These are phyloP conservation scores for Ochropleura plecta DNA, from an alignment of 2,888 invertebrate species.

Conservation along the genomic window DNA sequence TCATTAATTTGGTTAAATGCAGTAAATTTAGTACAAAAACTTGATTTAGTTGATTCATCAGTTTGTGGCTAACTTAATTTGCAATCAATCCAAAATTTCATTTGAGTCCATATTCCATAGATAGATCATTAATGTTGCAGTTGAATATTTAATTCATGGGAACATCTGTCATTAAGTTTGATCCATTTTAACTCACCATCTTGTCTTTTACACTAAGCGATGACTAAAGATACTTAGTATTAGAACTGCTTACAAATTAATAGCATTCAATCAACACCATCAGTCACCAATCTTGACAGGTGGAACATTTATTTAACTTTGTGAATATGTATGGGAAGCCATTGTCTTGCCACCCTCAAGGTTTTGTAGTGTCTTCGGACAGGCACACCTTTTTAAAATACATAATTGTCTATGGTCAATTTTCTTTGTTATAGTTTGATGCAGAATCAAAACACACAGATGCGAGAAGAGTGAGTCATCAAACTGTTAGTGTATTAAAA, in stretches of 20 bases:
- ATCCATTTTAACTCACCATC: conserved; percentile 70
- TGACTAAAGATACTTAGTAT: background rate
- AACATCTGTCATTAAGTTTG: conserved; percentile 76
- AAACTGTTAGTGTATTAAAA: conserved; percentile 84
- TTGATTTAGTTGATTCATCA: conserved; percentile 15
- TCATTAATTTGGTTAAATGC: conserved; percentile 1
- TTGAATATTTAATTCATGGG: conserved; percentile 25
- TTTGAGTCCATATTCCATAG: conserved; percentile 43
- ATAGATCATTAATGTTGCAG: conserved; percentile 43
- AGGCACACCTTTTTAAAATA: background rate
- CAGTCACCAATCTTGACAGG: conserved; percentile 14
- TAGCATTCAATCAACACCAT: background rate
- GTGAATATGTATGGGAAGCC: background rate
- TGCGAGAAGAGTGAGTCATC: conserved; percentile 75
- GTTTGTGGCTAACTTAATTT: conserved; percentile 18
- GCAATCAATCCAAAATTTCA: conserved; percentile 16
- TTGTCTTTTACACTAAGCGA: conserved; percentile 5
- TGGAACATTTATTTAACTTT: conserved; percentile 6
- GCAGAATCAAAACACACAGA: conserved; percentile 80
- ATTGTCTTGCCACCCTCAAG: background rate
- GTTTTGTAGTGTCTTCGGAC: background rate
- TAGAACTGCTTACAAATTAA: conserved; percentile 11
- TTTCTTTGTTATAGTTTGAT: conserved; percentile 79
- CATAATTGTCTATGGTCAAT: background rate
- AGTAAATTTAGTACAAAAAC: conserved; percentile 4